A percentile compares a stretch with the other conserved stretches of the same genome.
phyloP scores from a whole-genome alignment of 2,113 vertebrate species.

The Aramus guarauna region DNA sequence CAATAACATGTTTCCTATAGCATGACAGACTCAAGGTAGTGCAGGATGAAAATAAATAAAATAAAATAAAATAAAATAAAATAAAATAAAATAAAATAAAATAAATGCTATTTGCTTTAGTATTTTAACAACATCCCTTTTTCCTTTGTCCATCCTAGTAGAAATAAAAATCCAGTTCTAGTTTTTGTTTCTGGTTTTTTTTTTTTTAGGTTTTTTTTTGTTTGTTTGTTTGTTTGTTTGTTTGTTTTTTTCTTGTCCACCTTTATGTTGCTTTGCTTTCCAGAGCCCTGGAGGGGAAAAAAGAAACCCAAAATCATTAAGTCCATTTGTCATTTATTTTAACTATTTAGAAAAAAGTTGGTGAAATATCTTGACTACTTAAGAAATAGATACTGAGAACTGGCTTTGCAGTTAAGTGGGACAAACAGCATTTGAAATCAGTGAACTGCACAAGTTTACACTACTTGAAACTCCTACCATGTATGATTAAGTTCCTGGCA shows the following conservation, averaged over 20 bases:
- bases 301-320: background rate
- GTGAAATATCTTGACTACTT: background rate
- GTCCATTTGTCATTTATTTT: background rate
- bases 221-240: no score
- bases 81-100: background rate
- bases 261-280: background rate
- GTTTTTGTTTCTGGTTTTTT: background rate
- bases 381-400: background rate
- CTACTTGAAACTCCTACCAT: background rate
- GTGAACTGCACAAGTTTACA: background rate
- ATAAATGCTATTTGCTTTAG: background rate
- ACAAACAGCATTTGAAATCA: background rate
- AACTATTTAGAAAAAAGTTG: background rate
- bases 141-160: background rate
- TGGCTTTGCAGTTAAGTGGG: background rate
- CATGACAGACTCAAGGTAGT: background rate
- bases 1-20: background rate
- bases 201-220: no score
- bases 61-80: background rate
- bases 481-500: background rate
- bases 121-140: background rate
- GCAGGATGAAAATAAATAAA: background rate
- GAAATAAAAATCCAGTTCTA: background rate
- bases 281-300: rapidly evolving
- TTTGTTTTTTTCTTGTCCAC: background rate